Conservation (phyloP, 2,113 vertebrate genomes). For the Labrus mixtus region DNA sequence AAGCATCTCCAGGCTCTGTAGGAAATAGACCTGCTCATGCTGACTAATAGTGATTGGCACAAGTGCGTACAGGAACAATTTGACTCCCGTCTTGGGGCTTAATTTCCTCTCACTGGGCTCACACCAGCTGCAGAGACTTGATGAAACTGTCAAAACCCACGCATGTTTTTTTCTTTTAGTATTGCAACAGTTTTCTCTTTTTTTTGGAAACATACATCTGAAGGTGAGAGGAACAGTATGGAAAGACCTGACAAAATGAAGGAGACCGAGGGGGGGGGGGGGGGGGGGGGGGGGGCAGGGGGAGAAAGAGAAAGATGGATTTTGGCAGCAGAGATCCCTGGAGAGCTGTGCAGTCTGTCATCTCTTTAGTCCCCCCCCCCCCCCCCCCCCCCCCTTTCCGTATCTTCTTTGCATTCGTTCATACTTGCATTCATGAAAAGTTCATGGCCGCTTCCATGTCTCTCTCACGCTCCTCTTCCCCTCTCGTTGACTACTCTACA, state of each 20-base stretch:
- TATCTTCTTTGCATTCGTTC: constrained; percentile 25
- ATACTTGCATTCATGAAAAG: constrained; percentile 59
- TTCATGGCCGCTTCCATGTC: constrained; percentile 47
- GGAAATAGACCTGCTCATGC: constrained; percentile 24
- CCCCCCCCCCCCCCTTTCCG: not conserved
- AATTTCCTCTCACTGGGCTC: constrained; percentile 13
- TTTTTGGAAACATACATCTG: constrained; percentile 25
- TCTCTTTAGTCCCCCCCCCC: constrained; percentile 1
- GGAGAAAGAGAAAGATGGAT: constrained; percentile 23
- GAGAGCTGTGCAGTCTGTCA: constrained; percentile 51
- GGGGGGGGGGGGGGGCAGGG: not conserved
- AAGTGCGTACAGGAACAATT: constrained; percentile 47
- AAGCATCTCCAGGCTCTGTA: not conserved
- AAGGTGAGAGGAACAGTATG: constrained; percentile 7
- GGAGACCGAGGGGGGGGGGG: not conserved
- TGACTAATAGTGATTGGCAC: constrained; percentile 42
- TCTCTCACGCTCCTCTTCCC: constrained; percentile 7
- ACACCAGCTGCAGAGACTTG: constrained; percentile 18
- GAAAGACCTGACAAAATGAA: constrained; percentile 18
- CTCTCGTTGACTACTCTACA: constrained; percentile 8
- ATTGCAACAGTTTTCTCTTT: not conserved
- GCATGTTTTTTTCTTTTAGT: not conserved
- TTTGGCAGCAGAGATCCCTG: constrained; percentile 45
- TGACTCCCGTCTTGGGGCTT: constrained; percentile 37
- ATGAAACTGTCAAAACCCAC: not conserved